These are phyloP conservation scores for Ormyrus pomaceus DNA, from an alignment of 2,888 invertebrate genomes.

Conservation along the genomic window DNA sequence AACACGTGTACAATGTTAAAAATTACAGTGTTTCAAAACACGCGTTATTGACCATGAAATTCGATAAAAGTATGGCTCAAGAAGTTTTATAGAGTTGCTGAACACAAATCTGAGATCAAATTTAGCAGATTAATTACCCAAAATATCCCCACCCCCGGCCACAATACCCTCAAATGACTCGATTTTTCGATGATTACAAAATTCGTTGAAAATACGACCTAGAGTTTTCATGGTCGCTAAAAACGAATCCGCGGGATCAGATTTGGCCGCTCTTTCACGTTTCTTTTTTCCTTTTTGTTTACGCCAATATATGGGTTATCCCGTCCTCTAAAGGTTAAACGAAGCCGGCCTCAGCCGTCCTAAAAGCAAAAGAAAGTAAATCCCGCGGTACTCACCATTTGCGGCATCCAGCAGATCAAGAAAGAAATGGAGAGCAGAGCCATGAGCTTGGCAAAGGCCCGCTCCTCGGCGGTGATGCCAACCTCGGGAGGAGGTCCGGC, in stretches of 20 bases:
- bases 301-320: too few relatives aligned
- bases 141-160: background rate
- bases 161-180: conserved; percentile 3
- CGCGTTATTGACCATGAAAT: too few relatives aligned
- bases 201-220: background rate
- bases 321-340: too few relatives aligned
- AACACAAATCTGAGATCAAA: background rate
- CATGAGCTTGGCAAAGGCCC: conserved; percentile 91
- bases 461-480: conserved; percentile 84
- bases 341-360: too few relatives aligned
- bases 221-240: conserved; percentile 1
- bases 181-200: background rate
- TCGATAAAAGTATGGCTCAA: too few relatives aligned
- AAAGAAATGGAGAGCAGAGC: conserved; percentile 88
- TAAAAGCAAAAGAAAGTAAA: too few relatives aligned
- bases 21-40: conserved; percentile 1
- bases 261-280: background rate
- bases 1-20: background rate
- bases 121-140: conserved; percentile 1
- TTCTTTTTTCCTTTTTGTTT: background rate
- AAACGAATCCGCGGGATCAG: background rate
- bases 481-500: conserved; percentile 65
- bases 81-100: too few relatives aligned
- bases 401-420: conserved; percentile 91
- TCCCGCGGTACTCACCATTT: conserved; percentile 81